Conservation (phyloP, 1,140 invertebrate species). For the Meloidogyne hapla region DNA sequence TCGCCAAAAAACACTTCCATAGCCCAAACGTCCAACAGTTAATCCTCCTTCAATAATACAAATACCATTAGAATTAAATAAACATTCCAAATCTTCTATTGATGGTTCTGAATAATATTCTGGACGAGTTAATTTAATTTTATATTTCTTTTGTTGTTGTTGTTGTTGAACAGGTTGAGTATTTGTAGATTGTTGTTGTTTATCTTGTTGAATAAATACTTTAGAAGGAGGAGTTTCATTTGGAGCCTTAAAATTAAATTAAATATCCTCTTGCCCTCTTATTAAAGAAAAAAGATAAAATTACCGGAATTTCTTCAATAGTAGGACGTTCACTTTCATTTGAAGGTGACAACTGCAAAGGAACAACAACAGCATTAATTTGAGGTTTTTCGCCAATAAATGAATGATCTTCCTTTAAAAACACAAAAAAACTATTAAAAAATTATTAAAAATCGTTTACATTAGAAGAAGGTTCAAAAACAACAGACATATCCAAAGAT, state of each 20-base stretch:
- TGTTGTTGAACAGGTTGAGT: not conserved
- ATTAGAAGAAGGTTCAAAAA: slow-evolving; percentile 1
- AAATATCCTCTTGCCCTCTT: no score
- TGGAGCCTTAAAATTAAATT: not conserved
- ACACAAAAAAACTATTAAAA: not conserved
- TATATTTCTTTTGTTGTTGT: slow-evolving; percentile 11
- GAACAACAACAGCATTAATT: not conserved
- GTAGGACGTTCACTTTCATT: not conserved
- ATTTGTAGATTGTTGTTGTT: not conserved
- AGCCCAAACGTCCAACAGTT: slow-evolving; percentile 33
- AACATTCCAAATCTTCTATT: slow-evolving; percentile 73
- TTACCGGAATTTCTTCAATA: not conserved
- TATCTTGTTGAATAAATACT: not conserved
- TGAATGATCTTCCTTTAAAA: not conserved
- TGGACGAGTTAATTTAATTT: slow-evolving; percentile 29
- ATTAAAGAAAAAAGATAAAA: not conserved
- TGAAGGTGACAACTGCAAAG: not conserved
- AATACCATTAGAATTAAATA: slow-evolving; percentile 64
- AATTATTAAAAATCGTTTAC: not conserved
- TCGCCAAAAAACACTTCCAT: slow-evolving; percentile 80
- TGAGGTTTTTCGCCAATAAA: not conserved
- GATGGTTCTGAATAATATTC: slow-evolving; percentile 70
- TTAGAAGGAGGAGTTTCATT: not conserved
- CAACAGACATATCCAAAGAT: slow-evolving; percentile 26
- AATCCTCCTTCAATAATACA: slow-evolving; percentile 28